These are phyloP conservation scores for Drosophila kanapiae DNA, from an alignment of 1,140 invertebrate genomes.

Conservation along the genomic window DNA sequence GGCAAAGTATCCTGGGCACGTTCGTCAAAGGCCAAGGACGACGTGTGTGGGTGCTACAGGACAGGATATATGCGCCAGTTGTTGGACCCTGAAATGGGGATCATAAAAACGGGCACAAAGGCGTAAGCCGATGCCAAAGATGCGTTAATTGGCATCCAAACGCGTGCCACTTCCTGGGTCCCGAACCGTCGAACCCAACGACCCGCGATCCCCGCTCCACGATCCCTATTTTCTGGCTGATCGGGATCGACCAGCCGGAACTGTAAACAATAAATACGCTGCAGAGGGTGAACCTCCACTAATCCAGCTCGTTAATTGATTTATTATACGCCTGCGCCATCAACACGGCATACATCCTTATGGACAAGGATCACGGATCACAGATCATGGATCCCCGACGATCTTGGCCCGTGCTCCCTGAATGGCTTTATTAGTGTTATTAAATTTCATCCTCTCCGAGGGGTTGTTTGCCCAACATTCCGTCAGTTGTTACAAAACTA, in stretches of 20 bases:
- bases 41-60: constrained; percentile 72
- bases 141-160: constrained; percentile 74
- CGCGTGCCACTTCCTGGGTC: constrained; percentile 72
- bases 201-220: neutral
- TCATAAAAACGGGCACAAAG: constrained; percentile 57
- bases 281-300: constrained; percentile 41
- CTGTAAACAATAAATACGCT: constrained; percentile 79
- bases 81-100: constrained; percentile 45
- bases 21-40: constrained; percentile 20
- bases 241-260: constrained; percentile 75
- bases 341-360: constrained; percentile 22
- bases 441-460: constrained; percentile 65
- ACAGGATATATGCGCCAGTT: constrained; percentile 69
- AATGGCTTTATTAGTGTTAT: constrained; percentile 79
- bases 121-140: constrained; percentile 68
- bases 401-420: constrained; percentile 32
- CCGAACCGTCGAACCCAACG: neutral
- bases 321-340: constrained; percentile 79
- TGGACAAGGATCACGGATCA: constrained; percentile 22
- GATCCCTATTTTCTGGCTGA: constrained; percentile 29
- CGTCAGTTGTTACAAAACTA: constrained; percentile 55
- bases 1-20: constrained; percentile 37
- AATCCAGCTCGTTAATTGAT: constrained; percentile 74
- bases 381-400: constrained; percentile 9
- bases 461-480: constrained; percentile 55